These are phyloP conservation scores for Pampusana beccarii DNA, from an alignment of 2,113 vertebrate genomes.

Conservation along the genomic window DNA sequence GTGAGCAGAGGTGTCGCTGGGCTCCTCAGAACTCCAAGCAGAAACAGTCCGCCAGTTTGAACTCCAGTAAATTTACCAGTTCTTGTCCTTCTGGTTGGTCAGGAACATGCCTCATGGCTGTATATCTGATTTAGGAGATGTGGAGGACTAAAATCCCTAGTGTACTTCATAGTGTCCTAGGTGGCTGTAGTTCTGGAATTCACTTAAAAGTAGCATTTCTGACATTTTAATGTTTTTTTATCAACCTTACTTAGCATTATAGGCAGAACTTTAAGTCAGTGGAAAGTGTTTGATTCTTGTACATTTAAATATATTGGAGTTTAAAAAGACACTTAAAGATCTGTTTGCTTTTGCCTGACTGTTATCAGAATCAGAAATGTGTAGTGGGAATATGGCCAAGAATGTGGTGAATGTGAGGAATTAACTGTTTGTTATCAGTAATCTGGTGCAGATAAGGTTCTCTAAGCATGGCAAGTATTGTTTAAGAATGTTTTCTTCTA, in stretches of 20 bases:
- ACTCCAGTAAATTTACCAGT: background rate
- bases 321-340: background rate
- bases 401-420: background rate
- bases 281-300: background rate
- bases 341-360: background rate
- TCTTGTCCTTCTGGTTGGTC: rapidly evolving
- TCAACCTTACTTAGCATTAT: background rate
- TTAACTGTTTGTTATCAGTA: background rate
- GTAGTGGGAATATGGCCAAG: background rate
- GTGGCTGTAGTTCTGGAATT: background rate
- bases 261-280: background rate
- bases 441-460: background rate
- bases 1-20: background rate
- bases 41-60: background rate
- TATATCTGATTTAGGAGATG: background rate
- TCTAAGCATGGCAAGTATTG: background rate
- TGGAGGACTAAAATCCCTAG: background rate
- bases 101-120: background rate
- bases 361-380: background rate
- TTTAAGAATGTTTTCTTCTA: background rate
- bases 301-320: background rate
- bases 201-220: background rate
- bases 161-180: background rate
- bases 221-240: background rate
- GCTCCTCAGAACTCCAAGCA: background rate